Conservation (phyloP, 2,113 vertebrate species). For the Erythrocercus mccallii region DNA sequence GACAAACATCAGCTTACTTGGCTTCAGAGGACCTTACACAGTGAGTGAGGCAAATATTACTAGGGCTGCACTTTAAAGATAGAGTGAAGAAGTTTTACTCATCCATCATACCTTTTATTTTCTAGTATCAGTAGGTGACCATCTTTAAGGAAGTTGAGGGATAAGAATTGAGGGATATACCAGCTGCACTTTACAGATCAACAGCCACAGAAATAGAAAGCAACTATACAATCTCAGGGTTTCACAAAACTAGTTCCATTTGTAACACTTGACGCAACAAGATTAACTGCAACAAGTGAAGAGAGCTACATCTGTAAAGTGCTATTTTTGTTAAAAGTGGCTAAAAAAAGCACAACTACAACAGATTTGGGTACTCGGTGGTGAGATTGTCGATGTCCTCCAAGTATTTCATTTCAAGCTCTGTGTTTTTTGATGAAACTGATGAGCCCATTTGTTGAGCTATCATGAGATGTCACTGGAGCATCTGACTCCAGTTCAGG, state of each 20-base stretch:
- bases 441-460: constrained; percentile 97
- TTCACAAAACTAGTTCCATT: constrained; percentile 50
- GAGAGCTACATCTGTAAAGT: constrained; percentile 65
- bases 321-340: constrained; percentile 62
- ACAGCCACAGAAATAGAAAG: constrained; percentile 55
- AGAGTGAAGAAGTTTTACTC: constrained; percentile 4
- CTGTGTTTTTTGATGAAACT: constrained; percentile 92
- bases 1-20: neutral
- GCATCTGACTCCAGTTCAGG: constrained; percentile 83
- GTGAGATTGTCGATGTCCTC: neutral
- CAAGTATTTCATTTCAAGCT: constrained; percentile 54
- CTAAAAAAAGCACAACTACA: constrained; percentile 61
- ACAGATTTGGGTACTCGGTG: constrained; percentile 12
- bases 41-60: neutral
- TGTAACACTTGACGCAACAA: constrained; percentile 30
- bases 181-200: constrained; percentile 44
- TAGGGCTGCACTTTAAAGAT: neutral
- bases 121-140: neutral
- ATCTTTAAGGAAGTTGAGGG: neutral
- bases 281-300: constrained; percentile 53
- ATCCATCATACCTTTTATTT: constrained; percentile 23
- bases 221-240: constrained; percentile 5
- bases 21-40: neutral
- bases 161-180: neutral
- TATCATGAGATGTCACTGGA: constrained; percentile 85